Conservation (phyloP, 2,113 vertebrate species). For the Hippocampus abdominalis region DNA sequence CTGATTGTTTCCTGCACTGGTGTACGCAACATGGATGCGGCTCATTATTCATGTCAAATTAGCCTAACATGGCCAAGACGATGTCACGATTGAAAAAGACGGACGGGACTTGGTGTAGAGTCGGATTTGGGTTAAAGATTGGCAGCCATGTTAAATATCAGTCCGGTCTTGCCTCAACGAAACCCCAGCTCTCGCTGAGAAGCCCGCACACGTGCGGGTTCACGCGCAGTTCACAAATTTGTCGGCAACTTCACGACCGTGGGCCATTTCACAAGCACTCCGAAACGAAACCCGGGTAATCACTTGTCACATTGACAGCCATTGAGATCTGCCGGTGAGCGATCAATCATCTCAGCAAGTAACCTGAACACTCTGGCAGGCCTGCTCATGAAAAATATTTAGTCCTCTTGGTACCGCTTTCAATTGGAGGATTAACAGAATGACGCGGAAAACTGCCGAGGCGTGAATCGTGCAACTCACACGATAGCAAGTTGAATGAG, state of each 20-base stretch:
- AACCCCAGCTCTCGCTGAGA: constrained; percentile 13
- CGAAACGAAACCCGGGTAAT: constrained; percentile 51
- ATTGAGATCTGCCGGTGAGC: constrained; percentile 55
- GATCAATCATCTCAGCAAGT: constrained; percentile 45
- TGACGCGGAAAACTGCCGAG: constrained; percentile 5
- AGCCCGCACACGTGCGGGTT: constrained; percentile 34
- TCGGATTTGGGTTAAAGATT: constrained; percentile 45
- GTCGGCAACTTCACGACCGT: constrained; percentile 30
- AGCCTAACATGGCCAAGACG: background rate
- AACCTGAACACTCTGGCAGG: constrained; percentile 48
- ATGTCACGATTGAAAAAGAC: constrained; percentile 12
- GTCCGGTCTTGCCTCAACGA: constrained; percentile 43
- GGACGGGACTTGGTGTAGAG: constrained; percentile 16
- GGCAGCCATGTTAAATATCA: constrained; percentile 48
- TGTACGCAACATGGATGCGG: constrained; percentile 21
- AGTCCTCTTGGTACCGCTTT: constrained; percentile 33
- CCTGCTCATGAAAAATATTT: constrained; percentile 52
- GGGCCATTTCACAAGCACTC: constrained; percentile 43
- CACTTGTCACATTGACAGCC: constrained; percentile 41
- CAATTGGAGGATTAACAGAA: constrained; percentile 43
- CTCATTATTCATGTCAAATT: constrained; percentile 1
- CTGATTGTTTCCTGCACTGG: constrained; percentile 17
- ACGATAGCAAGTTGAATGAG: background rate
- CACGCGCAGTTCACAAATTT: constrained; percentile 42
- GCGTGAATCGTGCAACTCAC: background rate